Evolutionary conservation across 92 coral and sea anemone genomes (phyloP).

Genomic region (Actinernus sp.): DNA sequence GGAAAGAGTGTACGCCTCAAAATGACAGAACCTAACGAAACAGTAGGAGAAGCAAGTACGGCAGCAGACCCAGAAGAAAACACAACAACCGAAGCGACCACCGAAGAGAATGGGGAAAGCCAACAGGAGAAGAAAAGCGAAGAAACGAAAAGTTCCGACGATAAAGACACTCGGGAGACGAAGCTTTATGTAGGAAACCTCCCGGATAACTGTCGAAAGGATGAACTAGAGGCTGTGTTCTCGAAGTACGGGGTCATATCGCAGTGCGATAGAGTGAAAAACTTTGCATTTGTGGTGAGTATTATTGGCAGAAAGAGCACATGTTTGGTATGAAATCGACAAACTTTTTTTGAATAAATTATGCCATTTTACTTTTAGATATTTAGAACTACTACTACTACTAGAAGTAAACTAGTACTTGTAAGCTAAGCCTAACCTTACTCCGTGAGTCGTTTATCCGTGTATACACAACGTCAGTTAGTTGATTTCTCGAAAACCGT

Average conservation of each 20-base stretch:
- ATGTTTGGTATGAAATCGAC: no score
- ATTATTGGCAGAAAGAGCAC: no score
- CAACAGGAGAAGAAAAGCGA: not conserved
- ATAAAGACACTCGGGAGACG: slow-evolving; percentile 40
- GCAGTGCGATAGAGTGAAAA: slow-evolving; percentile 94
- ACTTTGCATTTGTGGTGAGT: slow-evolving; percentile 98
- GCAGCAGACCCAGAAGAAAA: slow-evolving; percentile 9
- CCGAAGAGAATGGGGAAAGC: slow-evolving; percentile 37
- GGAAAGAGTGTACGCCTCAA: not conserved
- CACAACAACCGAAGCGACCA: not conserved
- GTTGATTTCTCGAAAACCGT: no score
- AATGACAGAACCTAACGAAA: slow-evolving; percentile 45
- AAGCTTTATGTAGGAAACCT: slow-evolving; percentile 94
- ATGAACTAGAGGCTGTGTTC: slow-evolving; percentile 75
- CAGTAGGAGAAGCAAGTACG: slow-evolving; percentile 20
- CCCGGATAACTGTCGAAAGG: slow-evolving; percentile 88
- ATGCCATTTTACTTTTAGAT: no score
- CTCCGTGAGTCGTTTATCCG: no score
- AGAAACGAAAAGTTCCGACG: slow-evolving; percentile 18
- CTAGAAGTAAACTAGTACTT: no score
- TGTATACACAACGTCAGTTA: no score
- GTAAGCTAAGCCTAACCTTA: no score
- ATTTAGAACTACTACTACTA: no score
- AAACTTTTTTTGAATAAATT: no score
- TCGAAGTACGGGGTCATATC: slow-evolving; percentile 87